These are phyloP conservation scores for Scalopus aquaticus DNA, from an alignment of 2,113 vertebrate species.

Conservation along the genomic window DNA sequence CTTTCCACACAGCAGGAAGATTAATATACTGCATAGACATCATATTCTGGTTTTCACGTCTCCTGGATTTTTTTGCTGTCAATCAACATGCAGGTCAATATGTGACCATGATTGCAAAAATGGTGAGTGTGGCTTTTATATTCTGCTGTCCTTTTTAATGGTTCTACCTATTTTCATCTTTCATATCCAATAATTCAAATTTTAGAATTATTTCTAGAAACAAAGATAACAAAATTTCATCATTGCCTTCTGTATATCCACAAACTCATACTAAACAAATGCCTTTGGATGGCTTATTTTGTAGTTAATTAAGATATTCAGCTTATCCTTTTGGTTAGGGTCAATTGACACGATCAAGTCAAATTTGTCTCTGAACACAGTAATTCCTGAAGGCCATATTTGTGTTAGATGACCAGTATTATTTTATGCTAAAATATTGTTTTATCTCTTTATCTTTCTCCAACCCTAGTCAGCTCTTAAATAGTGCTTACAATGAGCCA, in stretches of 20 bases:
- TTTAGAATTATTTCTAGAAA: slow-evolving; percentile 15
- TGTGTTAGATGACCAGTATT: background rate
- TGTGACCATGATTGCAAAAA: slow-evolving; percentile 98
- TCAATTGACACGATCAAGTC: background rate
- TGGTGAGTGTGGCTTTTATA: slow-evolving; percentile 87
- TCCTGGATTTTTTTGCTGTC: slow-evolving; percentile 96
- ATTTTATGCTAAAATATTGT: background rate
- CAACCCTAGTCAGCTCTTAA: background rate
- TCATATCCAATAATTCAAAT: background rate
- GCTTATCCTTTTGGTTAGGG: background rate
- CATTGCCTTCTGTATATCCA: background rate
- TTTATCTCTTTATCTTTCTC: background rate
- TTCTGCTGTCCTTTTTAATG: background rate
- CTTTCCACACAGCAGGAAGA: slow-evolving; percentile 87
- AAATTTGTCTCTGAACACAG: background rate
- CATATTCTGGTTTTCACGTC: slow-evolving; percentile 97
- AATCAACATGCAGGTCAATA: slow-evolving; percentile 97
- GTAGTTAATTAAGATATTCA: background rate
- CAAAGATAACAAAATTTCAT: background rate
- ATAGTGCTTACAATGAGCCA: background rate
- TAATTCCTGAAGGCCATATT: background rate
- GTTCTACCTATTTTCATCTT: background rate
- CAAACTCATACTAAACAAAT: background rate
- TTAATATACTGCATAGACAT: slow-evolving; percentile 95
- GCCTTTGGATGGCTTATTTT: background rate